Base-by-base conservation (phyloP, 2,797 vertebrate species). In the Heterohyrax brucei region DNA sequence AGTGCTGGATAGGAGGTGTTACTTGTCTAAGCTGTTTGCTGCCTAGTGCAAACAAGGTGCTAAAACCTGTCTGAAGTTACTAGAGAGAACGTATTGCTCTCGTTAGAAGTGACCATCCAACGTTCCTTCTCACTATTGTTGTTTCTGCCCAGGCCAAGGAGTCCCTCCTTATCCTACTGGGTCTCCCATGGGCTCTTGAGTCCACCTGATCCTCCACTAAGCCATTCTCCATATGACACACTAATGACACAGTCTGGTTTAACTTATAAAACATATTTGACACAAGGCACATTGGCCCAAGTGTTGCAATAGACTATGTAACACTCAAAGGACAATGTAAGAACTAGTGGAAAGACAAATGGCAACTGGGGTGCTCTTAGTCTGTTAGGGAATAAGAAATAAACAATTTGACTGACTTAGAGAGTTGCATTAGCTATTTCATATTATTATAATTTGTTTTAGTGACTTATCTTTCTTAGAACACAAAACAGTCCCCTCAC, bases 401-500 rank as follows among this genome's bases (percentile, higher is more conserved):
- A 82, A 93, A 96, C 53, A 90, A 39, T 39, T 39, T 39, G 39
- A 81, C 24, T 77, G 53, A 14, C 46, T 78, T 44, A 4, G 44
- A 77, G 21, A 87, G 24, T 30, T 81, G 6, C 73, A 50, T 93
- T 87, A 85, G 62, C 48, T 89, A 81, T 92, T 81, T 90, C 76
- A 95, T 79, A 62, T 21, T 26, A 90, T 73, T 82, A 84, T 30
- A 50, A 59, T 93, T 96, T 94, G 82, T 83, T 92, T 93, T 68
- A 83, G 78, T 93, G 61, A 94, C 90, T 93, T 97, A 93, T 70
- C 95, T 87, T 87, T 87, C 77, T 89, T 78, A 82, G 90, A 90
- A 92, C 48, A 83, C 81, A 78, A 88, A 95, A 83, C 50, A 76
- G 70, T 76, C 78, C 79, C 85, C 39, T 39, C 39, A 39, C 39